These are phyloP conservation scores for Synergus umbraculus DNA, from an alignment of 2,888 invertebrate species.

Conservation along the genomic window DNA sequence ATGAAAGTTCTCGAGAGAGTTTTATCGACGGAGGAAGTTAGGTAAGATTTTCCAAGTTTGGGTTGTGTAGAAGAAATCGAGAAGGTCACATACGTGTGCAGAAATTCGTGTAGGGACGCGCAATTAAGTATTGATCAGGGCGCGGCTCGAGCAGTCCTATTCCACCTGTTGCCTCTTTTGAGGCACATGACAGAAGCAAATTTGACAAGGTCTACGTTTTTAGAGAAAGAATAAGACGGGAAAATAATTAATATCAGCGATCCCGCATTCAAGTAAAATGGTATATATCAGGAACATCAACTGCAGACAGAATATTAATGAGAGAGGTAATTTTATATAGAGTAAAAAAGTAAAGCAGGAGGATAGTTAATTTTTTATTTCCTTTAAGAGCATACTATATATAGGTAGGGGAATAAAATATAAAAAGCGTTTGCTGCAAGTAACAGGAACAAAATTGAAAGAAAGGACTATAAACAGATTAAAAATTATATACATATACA, in stretches of 20 bases:
- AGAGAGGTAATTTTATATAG: background rate
- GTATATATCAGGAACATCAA: background rate
- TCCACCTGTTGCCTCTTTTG: slow-evolving; percentile 69
- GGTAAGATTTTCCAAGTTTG: slow-evolving; percentile 1
- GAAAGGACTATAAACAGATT: background rate
- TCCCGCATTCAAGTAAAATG: background rate
- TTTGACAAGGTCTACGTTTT: background rate
- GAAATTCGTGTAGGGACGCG: slow-evolving; percentile 43
- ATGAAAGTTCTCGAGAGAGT: background rate
- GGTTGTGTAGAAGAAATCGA: background rate
- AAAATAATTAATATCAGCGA: background rate
- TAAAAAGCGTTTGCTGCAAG: background rate
- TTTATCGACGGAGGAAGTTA: slow-evolving; percentile 8
- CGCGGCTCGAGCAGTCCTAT: slow-evolving; percentile 63
- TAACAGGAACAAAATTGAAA: background rate
- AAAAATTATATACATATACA: background rate
- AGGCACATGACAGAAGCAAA: background rate
- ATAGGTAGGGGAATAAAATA: background rate
- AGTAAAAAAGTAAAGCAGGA: background rate
- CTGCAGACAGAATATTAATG: background rate
- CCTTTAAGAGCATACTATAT: background rate
- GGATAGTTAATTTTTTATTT: background rate
- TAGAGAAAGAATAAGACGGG: background rate
- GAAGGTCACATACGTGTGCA: slow-evolving; percentile 27
- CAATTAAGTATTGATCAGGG: slow-evolving; percentile 74